A percentile compares a stretch with the other conserved stretches of the same genome.
phyloP scores from a whole-genome alignment of 2,113 vertebrate species.

The Onychorhynchus coronatus region DNA sequence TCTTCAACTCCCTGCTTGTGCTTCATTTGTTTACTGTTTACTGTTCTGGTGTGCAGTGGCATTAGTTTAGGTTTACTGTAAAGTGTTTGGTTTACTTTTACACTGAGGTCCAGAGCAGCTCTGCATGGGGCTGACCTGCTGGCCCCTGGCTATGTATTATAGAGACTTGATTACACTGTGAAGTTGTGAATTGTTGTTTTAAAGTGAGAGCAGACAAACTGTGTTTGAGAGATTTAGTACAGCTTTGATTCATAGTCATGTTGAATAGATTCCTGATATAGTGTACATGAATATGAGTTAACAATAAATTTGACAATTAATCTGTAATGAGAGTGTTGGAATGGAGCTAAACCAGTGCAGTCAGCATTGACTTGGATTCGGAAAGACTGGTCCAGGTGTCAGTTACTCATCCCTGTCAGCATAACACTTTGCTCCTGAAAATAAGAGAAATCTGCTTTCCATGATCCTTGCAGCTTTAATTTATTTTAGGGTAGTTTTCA shows the following conservation, averaged over 20 bases:
- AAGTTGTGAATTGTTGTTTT: neutral
- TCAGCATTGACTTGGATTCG: neutral
- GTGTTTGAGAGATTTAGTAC: neutral
- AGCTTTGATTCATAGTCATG: neutral
- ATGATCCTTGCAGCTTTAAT: neutral
- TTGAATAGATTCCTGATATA: neutral
- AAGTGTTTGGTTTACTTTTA: no score
- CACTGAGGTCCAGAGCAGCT: neutral
- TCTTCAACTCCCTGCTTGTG: neutral
- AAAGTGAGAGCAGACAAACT: neutral
- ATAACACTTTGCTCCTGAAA: neutral
- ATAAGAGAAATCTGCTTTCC: neutral
- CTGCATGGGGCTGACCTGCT: neutral
- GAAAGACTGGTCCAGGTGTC: neutral
- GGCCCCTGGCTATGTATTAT: neutral
- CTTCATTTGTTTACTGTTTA: neutral
- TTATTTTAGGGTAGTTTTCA: neutral
- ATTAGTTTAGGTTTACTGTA: neutral
- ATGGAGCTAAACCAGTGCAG: neutral
- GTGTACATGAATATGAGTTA: neutral
- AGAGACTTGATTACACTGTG: neutral
- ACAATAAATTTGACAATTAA: neutral
- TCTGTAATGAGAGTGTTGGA: neutral
- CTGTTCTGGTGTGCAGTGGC: neutral
- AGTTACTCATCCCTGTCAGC: neutral